phyloP scores from a whole-genome alignment of 2,113 vertebrate species.

The Sula dactylatra region DNA sequence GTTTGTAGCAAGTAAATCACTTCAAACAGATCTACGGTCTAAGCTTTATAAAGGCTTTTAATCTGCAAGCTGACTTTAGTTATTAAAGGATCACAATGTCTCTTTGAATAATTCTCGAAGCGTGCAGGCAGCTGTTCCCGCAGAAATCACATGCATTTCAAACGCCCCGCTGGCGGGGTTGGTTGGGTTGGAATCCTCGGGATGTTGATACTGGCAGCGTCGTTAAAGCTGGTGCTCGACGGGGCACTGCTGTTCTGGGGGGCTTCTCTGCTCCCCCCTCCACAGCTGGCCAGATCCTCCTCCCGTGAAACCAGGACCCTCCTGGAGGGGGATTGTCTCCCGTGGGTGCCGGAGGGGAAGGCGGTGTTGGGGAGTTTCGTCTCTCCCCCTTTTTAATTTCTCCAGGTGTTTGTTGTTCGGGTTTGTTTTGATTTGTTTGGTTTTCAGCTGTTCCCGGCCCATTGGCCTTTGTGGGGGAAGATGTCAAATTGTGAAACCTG shows the following conservation, averaged over 20 bases:
- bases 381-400: neutral
- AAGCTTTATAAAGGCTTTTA: neutral
- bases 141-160: neutral
- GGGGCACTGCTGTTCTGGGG: neutral
- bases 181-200: neutral
- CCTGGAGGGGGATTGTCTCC: neutral
- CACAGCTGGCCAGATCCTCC: rapidly evolving
- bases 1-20: neutral
- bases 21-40: neutral
- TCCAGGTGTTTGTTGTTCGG: neutral
- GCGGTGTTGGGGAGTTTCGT: neutral
- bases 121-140: neutral
- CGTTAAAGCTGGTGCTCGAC: rapidly evolving
- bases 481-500: neutral
- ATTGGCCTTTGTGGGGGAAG: neutral
- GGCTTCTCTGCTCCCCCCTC: neutral
- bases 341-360: neutral
- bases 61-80: neutral
- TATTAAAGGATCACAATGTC: neutral
- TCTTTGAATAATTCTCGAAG: neutral
- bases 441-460: neutral
- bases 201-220: neutral
- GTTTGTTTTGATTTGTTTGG: neutral
- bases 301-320: neutral
- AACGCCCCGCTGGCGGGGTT: neutral